These are phyloP conservation scores for Anabas testudineus DNA, from an alignment of 2,797 vertebrate species.

Conservation along the genomic window DNA sequence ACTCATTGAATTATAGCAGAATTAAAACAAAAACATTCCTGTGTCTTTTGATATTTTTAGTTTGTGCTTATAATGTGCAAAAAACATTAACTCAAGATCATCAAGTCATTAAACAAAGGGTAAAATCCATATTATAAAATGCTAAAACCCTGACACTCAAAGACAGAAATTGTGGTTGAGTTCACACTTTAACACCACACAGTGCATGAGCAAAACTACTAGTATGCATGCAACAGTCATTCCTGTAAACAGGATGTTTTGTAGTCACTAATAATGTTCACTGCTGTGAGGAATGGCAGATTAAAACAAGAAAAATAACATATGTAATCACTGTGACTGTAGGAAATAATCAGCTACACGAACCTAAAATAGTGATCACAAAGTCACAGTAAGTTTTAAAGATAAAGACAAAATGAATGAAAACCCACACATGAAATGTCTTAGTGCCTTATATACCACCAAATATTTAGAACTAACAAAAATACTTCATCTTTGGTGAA, in stretches of 20 bases:
- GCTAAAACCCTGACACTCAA: slow-evolving; percentile 3
- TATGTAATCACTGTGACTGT: neutral
- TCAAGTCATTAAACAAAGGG: slow-evolving; percentile 4
- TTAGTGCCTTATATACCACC: slow-evolving; percentile 5
- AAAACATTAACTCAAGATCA: slow-evolving; percentile 8
- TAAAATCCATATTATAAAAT: neutral
- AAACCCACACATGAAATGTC: neutral
- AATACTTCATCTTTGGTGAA: slow-evolving; percentile 1
- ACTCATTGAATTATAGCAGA: neutral
- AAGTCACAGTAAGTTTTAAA: slow-evolving; percentile 20
- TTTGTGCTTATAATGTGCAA: slow-evolving; percentile 45
- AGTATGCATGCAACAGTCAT: slow-evolving; percentile 1
- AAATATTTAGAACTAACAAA: slow-evolving; percentile 3
- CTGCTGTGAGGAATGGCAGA: neutral
- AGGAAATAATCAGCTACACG: neutral
- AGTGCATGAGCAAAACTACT: slow-evolving; percentile 16
- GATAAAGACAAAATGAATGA: neutral
- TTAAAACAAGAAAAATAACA: slow-evolving; percentile 2
- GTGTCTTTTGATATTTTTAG: slow-evolving; percentile 41
- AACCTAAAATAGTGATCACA: slow-evolving; percentile 7
- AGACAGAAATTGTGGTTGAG: neutral
- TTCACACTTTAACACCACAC: slow-evolving; percentile 30
- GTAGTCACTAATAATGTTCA: slow-evolving; percentile 2
- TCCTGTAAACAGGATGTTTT: neutral
- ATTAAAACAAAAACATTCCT: slow-evolving; percentile 15